Base-by-base conservation (phyloP, 2,888 invertebrate species). In the Dromius quadrimaculatus region DNA sequence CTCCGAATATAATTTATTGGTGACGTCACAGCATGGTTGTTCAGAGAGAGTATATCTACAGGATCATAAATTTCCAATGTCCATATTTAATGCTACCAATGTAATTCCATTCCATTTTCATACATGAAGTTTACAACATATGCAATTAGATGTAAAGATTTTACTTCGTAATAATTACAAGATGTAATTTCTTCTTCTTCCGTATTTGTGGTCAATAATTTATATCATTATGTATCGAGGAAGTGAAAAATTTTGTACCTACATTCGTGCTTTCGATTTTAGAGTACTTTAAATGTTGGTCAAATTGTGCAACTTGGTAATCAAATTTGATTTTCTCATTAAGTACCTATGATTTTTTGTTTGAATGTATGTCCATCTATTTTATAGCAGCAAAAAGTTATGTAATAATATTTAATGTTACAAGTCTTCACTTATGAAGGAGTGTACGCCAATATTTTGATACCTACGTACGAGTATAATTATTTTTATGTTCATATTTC, bases 191-290 rank as follows among this genome's bases (percentile, higher is more conserved):
- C 2, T 36, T 20, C 28, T 15, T 19, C 59, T 59, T 59, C 59
- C 59, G 59, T 59, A 59, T 34, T 59, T 59, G 20, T 19, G 17
- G 22, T 59, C 36, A 34, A 59, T 59, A 59, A 59, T 59, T 36
- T 59, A 20, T 59, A 59, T 59, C 59, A 59, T 59, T 59, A 59
- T 19, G 20, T 47, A 19, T 19, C 19, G n/a, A 34, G 59, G 59
- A 59, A 59, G 59, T 59, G 11, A 13, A 20, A 47, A 36, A 59
- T n/a, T n/a, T n/a, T n/a, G n/a, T n/a, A n/a, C n/a, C 36, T 36
- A 36, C 8, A 28, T 28, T 54, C 47, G 11, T 22, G 17, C 57
- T 57, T 57, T 57, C 57, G 54, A 57, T 32, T 57, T 57, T 13
- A 11, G 9, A 28, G 8, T 28, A 28, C 8, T 28, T 5, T 8